Conservation (phyloP, 2,797 vertebrate species). For the Rhadinocentrus ornatus region DNA sequence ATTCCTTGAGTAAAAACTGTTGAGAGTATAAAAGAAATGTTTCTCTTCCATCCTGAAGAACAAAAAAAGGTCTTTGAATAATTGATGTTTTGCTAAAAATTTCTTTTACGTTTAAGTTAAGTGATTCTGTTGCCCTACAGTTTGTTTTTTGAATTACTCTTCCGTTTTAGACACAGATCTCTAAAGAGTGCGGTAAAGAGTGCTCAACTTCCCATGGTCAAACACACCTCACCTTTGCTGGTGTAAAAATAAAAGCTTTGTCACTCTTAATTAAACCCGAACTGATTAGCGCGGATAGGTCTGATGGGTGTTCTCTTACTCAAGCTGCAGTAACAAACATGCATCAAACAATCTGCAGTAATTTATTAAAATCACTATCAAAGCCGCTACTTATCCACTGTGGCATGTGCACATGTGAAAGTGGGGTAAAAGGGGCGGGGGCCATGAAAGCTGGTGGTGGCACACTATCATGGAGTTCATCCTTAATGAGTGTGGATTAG, state of each 20-base stretch:
- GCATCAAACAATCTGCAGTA: constrained; percentile 58
- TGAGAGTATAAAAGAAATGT: constrained; percentile 28
- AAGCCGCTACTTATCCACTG: constrained; percentile 72
- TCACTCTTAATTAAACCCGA: constrained; percentile 62
- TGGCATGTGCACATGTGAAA: constrained; percentile 28
- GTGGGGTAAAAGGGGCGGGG: constrained; percentile 51
- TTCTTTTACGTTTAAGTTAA: constrained; percentile 54
- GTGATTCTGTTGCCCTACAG: constrained; percentile 44
- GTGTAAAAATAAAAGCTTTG: constrained; percentile 58
- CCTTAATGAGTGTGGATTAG: constrained; percentile 90
- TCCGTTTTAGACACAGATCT: constrained; percentile 38
- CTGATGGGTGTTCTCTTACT: constrained; percentile 58
- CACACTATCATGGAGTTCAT: constrained; percentile 86
- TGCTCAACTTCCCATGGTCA: constrained; percentile 32
- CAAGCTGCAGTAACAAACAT: constrained; percentile 34
- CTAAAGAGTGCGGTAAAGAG: constrained; percentile 23
- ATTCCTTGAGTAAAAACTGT: constrained; percentile 49
- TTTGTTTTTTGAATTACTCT: constrained; percentile 33
- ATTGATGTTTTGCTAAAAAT: constrained; percentile 70
- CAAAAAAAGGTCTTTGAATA: constrained; percentile 61
- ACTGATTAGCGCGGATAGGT: constrained; percentile 59
- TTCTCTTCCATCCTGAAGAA: constrained; percentile 45
- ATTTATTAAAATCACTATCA: constrained; percentile 78
- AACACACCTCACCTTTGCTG: constrained; percentile 17
- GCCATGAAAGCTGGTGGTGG: constrained; percentile 55